Conservation (phyloP, 1,140 invertebrate species). For the Pissodes strobi region DNA sequence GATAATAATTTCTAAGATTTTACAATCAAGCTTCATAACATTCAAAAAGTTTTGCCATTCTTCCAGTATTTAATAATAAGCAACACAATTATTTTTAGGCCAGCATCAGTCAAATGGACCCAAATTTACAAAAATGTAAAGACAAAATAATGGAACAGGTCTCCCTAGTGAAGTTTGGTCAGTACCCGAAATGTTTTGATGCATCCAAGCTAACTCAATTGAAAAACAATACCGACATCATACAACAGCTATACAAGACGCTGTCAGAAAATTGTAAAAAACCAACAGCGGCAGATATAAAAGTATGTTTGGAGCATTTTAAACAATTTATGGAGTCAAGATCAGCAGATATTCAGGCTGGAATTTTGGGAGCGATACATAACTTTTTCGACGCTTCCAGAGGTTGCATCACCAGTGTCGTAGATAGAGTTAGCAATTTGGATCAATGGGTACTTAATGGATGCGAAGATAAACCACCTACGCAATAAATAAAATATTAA, state of each 20-base stretch:
- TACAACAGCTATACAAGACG: background rate
- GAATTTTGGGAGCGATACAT: background rate
- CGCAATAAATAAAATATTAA: too few species aligned
- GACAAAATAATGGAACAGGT: slow-evolving; percentile 16
- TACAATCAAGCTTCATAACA: too few species aligned
- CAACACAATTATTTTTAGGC: background rate
- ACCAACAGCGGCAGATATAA: slow-evolving; percentile 1
- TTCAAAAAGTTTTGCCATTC: too few species aligned
- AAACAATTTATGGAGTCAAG: background rate
- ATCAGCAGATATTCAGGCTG: background rate
- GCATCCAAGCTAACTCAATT: slow-evolving; percentile 2
- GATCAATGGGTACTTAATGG: slow-evolving; percentile 17
- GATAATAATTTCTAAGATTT: too few species aligned
- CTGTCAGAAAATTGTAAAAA: slow-evolving; percentile 6
- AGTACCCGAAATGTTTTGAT: slow-evolving; percentile 5
- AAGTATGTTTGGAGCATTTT: slow-evolving; percentile 7
- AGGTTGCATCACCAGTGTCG: background rate
- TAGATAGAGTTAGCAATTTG: slow-evolving; percentile 5
- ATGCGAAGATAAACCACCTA: slow-evolving; percentile 2
- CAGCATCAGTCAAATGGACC: background rate
- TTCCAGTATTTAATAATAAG: too few species aligned
- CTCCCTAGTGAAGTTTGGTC: background rate
- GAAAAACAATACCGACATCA: background rate
- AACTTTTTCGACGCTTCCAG: background rate
- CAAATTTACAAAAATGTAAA: slow-evolving; percentile 9